Evolutionary conservation across 1,140 invertebrate species (phyloP).

Genomic region (Drosophila kanapiae): DNA sequence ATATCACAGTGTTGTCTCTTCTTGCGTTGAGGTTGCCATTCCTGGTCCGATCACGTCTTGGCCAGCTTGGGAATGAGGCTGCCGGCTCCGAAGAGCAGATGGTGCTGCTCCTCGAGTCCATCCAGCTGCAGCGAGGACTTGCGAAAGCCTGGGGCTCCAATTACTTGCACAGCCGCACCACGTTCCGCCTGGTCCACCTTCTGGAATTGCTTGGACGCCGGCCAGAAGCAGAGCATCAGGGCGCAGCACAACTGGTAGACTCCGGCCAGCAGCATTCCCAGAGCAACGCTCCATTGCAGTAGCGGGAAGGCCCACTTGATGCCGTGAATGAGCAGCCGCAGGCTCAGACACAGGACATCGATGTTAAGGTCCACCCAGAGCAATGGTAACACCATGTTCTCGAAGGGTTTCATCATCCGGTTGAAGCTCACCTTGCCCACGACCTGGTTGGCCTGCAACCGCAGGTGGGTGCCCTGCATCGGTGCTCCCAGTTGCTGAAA

Average conservation of each 20-base stretch:
- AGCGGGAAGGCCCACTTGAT: constrained; percentile 80
- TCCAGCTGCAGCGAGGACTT: constrained; percentile 34
- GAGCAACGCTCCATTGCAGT: constrained; percentile 74
- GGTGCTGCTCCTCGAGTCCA: constrained; percentile 52
- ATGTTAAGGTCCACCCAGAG: constrained; percentile 88
- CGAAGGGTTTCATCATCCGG: constrained; percentile 86
- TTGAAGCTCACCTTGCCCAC: constrained; percentile 87
- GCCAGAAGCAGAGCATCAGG: constrained; percentile 77
- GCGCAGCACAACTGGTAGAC: constrained; percentile 81
- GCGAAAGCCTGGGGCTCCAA: constrained; percentile 15
- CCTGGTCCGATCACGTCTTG: constrained; percentile 20
- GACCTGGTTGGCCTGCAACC: constrained; percentile 89
- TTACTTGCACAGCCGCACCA: constrained; percentile 8
- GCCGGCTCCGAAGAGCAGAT: constrained; percentile 18
- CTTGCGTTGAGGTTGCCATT: constrained; percentile 44
- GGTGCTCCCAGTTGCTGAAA: constrained; percentile 87
- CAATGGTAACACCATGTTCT: constrained; percentile 88
- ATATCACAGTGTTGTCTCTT: constrained; percentile 69
- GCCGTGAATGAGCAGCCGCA: constrained; percentile 74
- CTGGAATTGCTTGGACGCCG: constrained; percentile 24
- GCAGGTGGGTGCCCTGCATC: constrained; percentile 86
- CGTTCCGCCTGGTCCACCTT: constrained; percentile 52
- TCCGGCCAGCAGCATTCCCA: constrained; percentile 81
- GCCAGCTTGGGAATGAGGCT: constrained; percentile 7
- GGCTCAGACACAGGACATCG: constrained; percentile 63